These are phyloP conservation scores for Elmis aenea DNA, from an alignment of 2,888 invertebrate genomes.

Conservation along the genomic window DNA sequence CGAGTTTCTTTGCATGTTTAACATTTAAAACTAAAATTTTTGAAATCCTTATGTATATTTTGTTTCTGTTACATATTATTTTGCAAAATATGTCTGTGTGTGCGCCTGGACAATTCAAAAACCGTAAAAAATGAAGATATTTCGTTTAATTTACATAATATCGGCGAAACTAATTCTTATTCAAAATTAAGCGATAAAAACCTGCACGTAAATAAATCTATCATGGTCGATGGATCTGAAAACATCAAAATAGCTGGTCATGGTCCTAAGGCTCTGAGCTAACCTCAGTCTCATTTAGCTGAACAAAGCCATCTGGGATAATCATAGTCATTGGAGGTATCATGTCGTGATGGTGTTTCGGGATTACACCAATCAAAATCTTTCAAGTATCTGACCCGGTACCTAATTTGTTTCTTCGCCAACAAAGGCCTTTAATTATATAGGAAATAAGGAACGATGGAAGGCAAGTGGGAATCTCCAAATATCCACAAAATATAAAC, in stretches of 20 bases:
- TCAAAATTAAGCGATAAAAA: no score
- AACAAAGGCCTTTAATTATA: conserved; percentile 18
- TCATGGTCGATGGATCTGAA: conserved; percentile 4
- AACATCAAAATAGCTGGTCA: conserved; percentile 14
- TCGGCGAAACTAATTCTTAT: no score
- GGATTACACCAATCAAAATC: conserved; percentile 22
- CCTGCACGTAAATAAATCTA: conserved; percentile 12
- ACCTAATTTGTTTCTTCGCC: conserved; percentile 17
- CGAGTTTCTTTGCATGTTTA: no score
- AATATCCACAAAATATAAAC: no score
- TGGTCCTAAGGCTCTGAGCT: conserved; percentile 14
- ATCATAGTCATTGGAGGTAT: conserved; percentile 19
- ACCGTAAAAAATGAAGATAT: no score
- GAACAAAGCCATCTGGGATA: conserved; percentile 23
- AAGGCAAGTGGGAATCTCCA: no score
- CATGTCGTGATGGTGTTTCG: conserved; percentile 20
- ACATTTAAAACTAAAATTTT: no score
- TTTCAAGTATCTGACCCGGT: conserved; percentile 19
- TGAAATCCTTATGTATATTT: no score
- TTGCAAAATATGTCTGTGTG: no score
- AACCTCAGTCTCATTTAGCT: conserved; percentile 19
- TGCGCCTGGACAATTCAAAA: no score
- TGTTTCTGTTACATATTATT: no score
- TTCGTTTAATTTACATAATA: no score
- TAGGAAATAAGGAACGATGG: conserved; percentile 10